These are phyloP conservation scores for Diabrotica balteata DNA, from an alignment of 2,888 invertebrate species.

Conservation along the genomic window DNA sequence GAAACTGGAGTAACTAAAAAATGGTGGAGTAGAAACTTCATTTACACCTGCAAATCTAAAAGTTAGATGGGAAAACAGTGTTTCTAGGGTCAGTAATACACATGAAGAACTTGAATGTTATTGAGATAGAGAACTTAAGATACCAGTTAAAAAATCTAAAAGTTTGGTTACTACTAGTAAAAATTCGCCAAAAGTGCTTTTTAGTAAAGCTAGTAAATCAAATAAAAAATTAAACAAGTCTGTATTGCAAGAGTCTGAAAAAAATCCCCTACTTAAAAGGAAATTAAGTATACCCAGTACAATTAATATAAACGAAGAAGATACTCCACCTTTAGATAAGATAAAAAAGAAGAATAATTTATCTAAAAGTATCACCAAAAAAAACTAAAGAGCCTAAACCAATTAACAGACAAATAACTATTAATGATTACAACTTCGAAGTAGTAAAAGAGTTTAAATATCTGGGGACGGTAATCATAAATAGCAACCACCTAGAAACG, in stretches of 20 bases:
- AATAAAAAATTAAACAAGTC: neutral
- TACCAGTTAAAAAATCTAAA: slow-evolving; percentile 25
- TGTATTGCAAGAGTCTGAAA: neutral
- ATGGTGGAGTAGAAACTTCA: slow-evolving; percentile 64
- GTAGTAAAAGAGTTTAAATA: too few relatives aligned
- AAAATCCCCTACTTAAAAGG: neutral
- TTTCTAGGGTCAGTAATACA: neutral
- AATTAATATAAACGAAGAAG: too few relatives aligned
- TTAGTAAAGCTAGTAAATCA: neutral
- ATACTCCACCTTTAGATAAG: slow-evolving; percentile 12
- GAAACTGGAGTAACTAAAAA: slow-evolving; percentile 61
- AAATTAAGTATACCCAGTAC: neutral
- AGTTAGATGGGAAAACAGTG: slow-evolving; percentile 2
- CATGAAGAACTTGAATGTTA: slow-evolving; percentile 13
- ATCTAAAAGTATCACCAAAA: slow-evolving; percentile 18
- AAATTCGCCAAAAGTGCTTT: neutral
- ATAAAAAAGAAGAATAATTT: slow-evolving; percentile 27
- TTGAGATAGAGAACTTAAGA: slow-evolving; percentile 27
- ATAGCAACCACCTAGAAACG: too few relatives aligned
- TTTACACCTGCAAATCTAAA: slow-evolving; percentile 64
- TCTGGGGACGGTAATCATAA: too few relatives aligned
- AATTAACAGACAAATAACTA: slow-evolving; percentile 32
- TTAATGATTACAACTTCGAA: too few relatives aligned
- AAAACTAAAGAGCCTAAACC: slow-evolving; percentile 29
- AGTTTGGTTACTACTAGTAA: slow-evolving; percentile 2